Base-by-base conservation (phyloP, 2,113 vertebrate species). In the Syngnathus typhle region DNA sequence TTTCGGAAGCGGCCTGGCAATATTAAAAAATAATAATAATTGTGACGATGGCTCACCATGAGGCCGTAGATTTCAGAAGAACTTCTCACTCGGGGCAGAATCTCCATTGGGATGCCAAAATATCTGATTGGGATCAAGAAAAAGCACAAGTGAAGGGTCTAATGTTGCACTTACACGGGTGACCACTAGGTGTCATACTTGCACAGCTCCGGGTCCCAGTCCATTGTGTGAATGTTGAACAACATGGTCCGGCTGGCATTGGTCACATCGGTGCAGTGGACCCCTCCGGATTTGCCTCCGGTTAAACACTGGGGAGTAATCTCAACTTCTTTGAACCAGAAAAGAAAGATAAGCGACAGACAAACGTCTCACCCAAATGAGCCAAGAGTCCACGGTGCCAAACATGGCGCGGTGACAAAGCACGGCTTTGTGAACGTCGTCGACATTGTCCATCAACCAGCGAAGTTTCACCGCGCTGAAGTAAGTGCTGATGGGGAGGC, bases 381-480 rank as follows among this genome's bases (percentile, higher is more conserved):
- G 93, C 97, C 97, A 99, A 61, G 97, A 96, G 86, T 99, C 97
- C 52, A 99, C 71, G 15, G 97, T 98, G 5, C 97, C 96, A 59
- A 98, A 99, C 89, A 98, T 85, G 69, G 95, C 96, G 55, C 92
- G 90, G 49, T 87, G 84, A 11, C 94, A 92, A 41, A 86, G 71
- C 1, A 98, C 91, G 1, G 95, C 96, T 56, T 89, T 49, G 0
- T 73, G 91, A 36, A 96, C 92, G 38, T 91, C 80, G 11, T 88
- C 84, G 49, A 97, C 94, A 1, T 99, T 98, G 86, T 99, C 95
- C 82, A 99, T 91, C 76, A 99, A 84, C 97, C 97, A 99, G 8
- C 94, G 93, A n/a, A 99, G 90, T 74, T 99, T 99, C 77, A 98
- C 94, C 0, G 96, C 97, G 71, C 97, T 99, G 86, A 99, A 99